Evolutionary conservation across 2,888 invertebrate genomes (phyloP), one percentile per base, ranked within the genome.

Genomic region (Zhengitettix transpicula): DNA sequence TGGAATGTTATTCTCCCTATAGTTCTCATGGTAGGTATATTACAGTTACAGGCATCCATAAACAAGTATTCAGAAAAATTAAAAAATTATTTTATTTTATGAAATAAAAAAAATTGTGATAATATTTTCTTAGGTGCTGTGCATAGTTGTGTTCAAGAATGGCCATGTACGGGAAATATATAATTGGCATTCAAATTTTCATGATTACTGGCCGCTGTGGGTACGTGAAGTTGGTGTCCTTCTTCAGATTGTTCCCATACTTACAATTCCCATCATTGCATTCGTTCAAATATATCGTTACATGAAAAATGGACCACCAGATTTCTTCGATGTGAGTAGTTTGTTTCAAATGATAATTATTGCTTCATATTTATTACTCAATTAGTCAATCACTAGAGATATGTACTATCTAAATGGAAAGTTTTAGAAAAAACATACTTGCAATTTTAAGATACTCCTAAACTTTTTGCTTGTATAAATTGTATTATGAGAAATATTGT

Each of bases 1-100:
- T 94, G 93, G 93, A 93, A 89, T 69, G 88, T 93, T 2, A 77
- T 91, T 58, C 73, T 92, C 67, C 92, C 93, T 0, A 87, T 91
- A 58, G 80, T 86, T 10, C 74, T 92, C 58, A 83, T 90, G 76
- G 89, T 91, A 68, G 76, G 77, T 74, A 15, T 47, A 47, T 47
- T 47, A 47, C 47, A 47, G 8, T 2, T 54, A 14, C 12, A 54
- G 3, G 9, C 15, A n/a, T n/a, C 1, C 3, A n/a, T 10, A 11
- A 11, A 10, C 53, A 53, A 53, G 17, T 5, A 40, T 54, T 16
- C 14, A 40, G 3, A 28, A 28, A 54, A 12, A 54, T n/a, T 54
- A 54, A 28, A 51, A 54, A 58, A 42, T 11, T 42, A 11, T 42
- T 12, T 12, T 42, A 11, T 42, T 14, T 14, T 47, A 47, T 47